Evolutionary conservation across 2,113 vertebrate genomes (phyloP), one percentile per base, ranked within the genome.

Genomic region (Eublepharis macularius): DNA sequence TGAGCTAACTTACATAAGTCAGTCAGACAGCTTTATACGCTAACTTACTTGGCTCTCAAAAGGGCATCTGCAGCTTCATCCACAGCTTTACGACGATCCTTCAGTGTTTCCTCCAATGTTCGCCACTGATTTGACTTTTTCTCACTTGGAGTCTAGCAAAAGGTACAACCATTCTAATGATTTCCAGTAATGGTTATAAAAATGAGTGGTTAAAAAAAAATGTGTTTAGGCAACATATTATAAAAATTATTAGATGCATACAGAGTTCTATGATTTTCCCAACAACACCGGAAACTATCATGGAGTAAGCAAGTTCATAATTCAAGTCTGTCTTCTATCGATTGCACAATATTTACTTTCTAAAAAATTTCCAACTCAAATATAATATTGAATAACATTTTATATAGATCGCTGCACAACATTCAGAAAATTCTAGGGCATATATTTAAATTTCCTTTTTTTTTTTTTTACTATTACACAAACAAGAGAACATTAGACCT

Each of bases 61-160:
- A 99, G 96, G 85, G 97, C 96, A 1, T 97, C 92, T 6, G 94
- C 95, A 16, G 98, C 99, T 87, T 97, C 97, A 4, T 97, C 96
- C 54, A 98, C 97, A 0, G 98, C 94, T 21, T 92, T 95, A 60
- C 96, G 97, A 65, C 98, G 94, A 12, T 97, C 96, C 78, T 95
- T 96, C 87, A 99, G 86, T 0, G 98, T 96, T 2, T 97, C 96
- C 86, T 99, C 98, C 78, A 99, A 94, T 2, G 96, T 97, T 85
- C 97, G 97, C 98, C 98, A 99, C 94, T 99, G 98, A 17, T 95
- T 88, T 0, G 98, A 96, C 89, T 98, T 99, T 29, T 97, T 96
- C 80, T 97, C 96, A 49, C 96, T 94, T 3, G 96, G 77, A 60
- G 87, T 91, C 99, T 99, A 87, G 81, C 86, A 81, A 78, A 32